Evolutionary conservation across 2,113 vertebrate genomes (phyloP).

Genomic region (Pomatorhinus ruficollis): DNA sequence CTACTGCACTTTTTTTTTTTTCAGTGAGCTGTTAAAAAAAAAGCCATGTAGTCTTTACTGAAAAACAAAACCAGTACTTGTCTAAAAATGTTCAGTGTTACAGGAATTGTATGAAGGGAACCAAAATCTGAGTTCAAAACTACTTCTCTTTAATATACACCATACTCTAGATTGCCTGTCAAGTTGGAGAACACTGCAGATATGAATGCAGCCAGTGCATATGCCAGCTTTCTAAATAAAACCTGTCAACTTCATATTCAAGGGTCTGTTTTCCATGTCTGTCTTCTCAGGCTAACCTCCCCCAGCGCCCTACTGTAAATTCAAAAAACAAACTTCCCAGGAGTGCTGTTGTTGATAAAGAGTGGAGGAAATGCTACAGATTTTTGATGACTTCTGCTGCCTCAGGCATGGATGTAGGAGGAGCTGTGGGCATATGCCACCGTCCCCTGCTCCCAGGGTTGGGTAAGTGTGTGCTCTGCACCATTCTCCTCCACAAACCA

Average conservation of each 20-base stretch:
- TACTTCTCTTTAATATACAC: conserved; percentile 19
- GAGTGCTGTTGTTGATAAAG: background rate
- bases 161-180: conserved; percentile 37
- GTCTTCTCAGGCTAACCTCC: conserved; percentile 10
- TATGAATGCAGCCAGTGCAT: conserved; percentile 43
- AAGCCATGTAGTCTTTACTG: background rate
- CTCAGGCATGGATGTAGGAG: background rate
- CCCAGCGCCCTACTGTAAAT: background rate
- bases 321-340: background rate
- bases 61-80: conserved; percentile 33
- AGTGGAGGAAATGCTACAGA: background rate
- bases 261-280: conserved; percentile 29
- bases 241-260: conserved; percentile 48
- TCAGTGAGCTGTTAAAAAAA: conserved; percentile 8
- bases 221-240: conserved; percentile 68
- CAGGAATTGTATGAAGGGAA: conserved; percentile 11
- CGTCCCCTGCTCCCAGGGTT: accelerated
- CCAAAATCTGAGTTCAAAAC: conserved; percentile 24
- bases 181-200: conserved; percentile 28
- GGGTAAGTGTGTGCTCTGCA: accelerated
- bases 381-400: background rate
- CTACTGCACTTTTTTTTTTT: background rate
- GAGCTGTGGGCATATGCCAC: no score
- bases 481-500: background rate
- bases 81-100: conserved; percentile 26